phyloP scores from a whole-genome alignment of 2,888 invertebrate species.

The Drosophila villosipedis region DNA sequence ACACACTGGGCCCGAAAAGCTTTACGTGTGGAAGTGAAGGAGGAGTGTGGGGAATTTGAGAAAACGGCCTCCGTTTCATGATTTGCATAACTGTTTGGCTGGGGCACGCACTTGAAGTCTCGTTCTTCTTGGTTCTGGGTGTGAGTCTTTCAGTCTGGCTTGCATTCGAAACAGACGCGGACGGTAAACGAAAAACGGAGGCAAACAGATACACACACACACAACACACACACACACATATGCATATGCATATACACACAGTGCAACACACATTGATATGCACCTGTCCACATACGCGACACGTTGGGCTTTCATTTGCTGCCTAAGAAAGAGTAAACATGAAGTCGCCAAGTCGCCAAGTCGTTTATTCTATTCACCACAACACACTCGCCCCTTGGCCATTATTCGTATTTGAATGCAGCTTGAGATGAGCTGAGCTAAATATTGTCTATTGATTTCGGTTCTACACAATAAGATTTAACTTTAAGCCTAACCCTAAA shows the following conservation, averaged over 20 bases:
- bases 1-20: constrained; percentile 30
- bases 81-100: constrained; percentile 76
- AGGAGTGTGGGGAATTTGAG: constrained; percentile 1
- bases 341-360: constrained; percentile 39
- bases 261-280: constrained; percentile 46
- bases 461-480: neutral
- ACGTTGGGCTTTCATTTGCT: constrained; percentile 71
- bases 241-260: constrained; percentile 11
- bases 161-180: constrained; percentile 64
- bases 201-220: constrained; percentile 57
- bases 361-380: constrained; percentile 40
- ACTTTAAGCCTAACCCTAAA: neutral
- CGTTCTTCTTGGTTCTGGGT: constrained; percentile 40
- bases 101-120: constrained; percentile 59
- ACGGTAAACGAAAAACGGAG: constrained; percentile 60
- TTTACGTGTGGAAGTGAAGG: neutral
- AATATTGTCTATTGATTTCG: neutral
- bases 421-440: neutral
- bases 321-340: constrained; percentile 69
- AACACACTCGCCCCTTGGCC: constrained; percentile 19
- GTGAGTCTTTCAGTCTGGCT: constrained; percentile 33
- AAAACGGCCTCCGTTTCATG: constrained; percentile 51
- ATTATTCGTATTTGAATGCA: neutral
- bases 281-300: constrained; percentile 73
- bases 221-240: constrained; percentile 12